Evolutionary conservation across 2,888 invertebrate species (phyloP), one percentile per base, ranked within the genome.

Genomic region (Cantharis lateralis): DNA sequence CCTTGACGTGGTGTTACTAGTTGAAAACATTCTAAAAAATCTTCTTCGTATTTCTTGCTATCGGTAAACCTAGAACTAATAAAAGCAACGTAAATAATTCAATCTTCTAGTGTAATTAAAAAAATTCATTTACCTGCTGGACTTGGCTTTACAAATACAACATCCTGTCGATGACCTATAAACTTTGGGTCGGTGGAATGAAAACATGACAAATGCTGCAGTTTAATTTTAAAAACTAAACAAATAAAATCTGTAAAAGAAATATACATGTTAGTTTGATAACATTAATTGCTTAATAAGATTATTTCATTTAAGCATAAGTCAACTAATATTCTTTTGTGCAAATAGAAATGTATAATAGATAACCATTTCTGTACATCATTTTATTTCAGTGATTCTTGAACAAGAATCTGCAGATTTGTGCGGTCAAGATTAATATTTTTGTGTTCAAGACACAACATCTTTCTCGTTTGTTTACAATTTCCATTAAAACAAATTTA

Each of bases 111-210:
- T 0, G 10, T 32, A 62, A 68, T 20, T 20, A 4, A 32, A 10
- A 15, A 10, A 32, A 13, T 10, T 9, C 32, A 81, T 82, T 86
- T 89, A 93, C 93, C 93, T 94, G 91, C 94, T 94, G 24, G 95
- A 95, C 89, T 96, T 96, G 66, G 95, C 95, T 87, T 94, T 93
- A 87, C 95, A 96, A 84, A 96, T 96, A 88, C 95, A 96, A 88
- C 96, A 96, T 70, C 96, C 96, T 82, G 93, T 93, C 73, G 93
- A 90, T 72, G 94, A 95, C 82, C 95, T 91, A 87, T 95, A 96
- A 79, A 95, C 95, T 90, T 95, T 94, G 80, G 95, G 95, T 88
- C 94, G 95, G 88, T 95, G 95, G 88, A 95, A 95, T 87, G 94
- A 94, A 89, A 95, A 95, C 95, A 95, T 95, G 84, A 86, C 88